phyloP scores from a whole-genome alignment of 2,797 vertebrate genomes.

The Pseudotriccus pelzelni region DNA sequence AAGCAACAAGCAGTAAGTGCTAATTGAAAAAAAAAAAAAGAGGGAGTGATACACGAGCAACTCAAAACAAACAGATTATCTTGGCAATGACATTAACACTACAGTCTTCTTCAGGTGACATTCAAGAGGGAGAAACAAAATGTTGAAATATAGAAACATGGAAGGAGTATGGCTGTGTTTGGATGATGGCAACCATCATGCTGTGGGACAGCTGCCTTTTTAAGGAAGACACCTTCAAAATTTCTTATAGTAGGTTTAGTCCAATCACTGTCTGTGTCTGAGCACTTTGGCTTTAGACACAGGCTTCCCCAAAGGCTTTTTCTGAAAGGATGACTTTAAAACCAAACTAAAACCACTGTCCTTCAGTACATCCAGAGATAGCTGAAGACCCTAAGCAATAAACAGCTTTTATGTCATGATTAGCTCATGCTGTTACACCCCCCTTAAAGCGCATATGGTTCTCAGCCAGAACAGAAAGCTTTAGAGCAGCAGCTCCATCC shows the following conservation, averaged over 20 bases:
- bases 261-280: not conserved
- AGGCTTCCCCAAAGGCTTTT: not conserved
- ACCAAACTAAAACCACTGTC: not conserved
- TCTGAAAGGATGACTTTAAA: not conserved
- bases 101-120: not conserved
- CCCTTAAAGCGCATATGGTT: slow-evolving; percentile 32
- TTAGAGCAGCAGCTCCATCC: slow-evolving; percentile 11
- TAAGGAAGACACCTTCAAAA: not conserved
- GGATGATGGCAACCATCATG: not conserved
- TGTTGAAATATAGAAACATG: not conserved
- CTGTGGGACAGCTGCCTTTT: not conserved
- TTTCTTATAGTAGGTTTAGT: not conserved
- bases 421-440: not conserved
- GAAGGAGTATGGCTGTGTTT: not conserved
- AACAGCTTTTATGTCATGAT: slow-evolving; percentile 10
- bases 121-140: not conserved
- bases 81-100: not conserved
- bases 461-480: slow-evolving; percentile 20
- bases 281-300: not conserved
- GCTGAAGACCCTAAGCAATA: not conserved
- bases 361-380: not conserved
- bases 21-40: not conserved
- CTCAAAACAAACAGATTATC: not conserved
- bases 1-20: not conserved
- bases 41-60: accelerated